Conservation (phyloP, 2,888 invertebrate genomes). For the Andricus quercusramuli region DNA sequence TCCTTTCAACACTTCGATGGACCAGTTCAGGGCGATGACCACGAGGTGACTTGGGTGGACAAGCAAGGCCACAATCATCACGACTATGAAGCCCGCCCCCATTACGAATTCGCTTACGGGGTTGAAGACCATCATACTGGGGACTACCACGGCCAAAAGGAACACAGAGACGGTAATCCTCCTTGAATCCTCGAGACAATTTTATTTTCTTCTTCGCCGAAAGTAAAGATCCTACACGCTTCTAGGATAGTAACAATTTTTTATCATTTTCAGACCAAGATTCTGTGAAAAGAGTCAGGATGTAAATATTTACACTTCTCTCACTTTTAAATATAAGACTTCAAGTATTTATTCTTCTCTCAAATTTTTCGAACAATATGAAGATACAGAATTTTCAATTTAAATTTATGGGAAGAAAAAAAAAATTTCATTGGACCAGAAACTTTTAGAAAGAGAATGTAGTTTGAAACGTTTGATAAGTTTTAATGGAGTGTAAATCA, state of each 20-base stretch:
- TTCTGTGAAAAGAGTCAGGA: background rate
- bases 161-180: conserved; percentile 75
- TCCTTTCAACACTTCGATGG: conserved; percentile 76
- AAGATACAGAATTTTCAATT: conserved; percentile 19
- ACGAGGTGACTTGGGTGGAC: conserved; percentile 71
- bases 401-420: background rate
- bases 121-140: conserved; percentile 75
- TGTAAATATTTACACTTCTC: conserved; percentile 27
- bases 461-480: background rate
- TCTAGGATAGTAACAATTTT: conserved; percentile 13
- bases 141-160: conserved; percentile 78
- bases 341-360: conserved; percentile 16
- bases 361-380: conserved; percentile 4
- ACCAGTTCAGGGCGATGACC: conserved; percentile 71
- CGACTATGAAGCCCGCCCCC: conserved; percentile 75
- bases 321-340: conserved; percentile 6
- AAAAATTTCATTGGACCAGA: background rate
- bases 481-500: background rate
- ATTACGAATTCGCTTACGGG: conserved; percentile 74
- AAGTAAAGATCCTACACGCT: background rate
- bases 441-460: background rate
- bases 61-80: conserved; percentile 74
- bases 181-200: background rate
- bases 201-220: background rate
- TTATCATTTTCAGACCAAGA: background rate